Evolutionary conservation across 1,140 invertebrate species (phyloP), one percentile per base, ranked within the genome.

Genomic region (Conus ventricosus): DNA sequence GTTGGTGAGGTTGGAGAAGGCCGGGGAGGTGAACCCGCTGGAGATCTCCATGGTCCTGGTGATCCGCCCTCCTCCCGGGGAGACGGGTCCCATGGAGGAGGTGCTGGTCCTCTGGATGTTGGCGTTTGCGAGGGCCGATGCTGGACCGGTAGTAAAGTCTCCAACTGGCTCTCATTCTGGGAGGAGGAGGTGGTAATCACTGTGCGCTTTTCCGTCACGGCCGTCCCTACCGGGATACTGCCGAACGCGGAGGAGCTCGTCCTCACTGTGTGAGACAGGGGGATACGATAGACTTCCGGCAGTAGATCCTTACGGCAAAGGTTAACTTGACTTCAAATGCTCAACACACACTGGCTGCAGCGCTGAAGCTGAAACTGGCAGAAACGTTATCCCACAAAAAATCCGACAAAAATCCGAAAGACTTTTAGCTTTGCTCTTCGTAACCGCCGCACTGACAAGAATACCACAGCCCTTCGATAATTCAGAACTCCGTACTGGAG

Each of bases 121-220:
- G 39, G 87, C 23, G 51, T 51, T 51, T 39, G 51, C 89, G 27
- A 3, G 91, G 90, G 5, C 83, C 87, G 51, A 94, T 92, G 88
- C 90, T 91, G 63, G 93, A 92, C 81, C 90, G 92, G 88, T 92
- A 93, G 76, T 91, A 90, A 20, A 71, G n/a, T 87, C 81, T 5
- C 90, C 90, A 6, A 54, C 84, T 0, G 81, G 75, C 39, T 80
- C 63, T 89, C 85, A 83, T 88, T 86, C 63, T 84, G 76, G 39
- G 81, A 82, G 15, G 89, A 88, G 15, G 92, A 93, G 7, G 91
- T 91, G 23, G 90, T 93, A 20, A 94, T 93, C 71, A 93, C 91
- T 0, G 93, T 93, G 55, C 93, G 87, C 88, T 93, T 94, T 86
- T 94, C 93, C 5, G 93, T 94, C 71, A 94, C 85, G 0, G 88